A percentile compares a stretch with the other conserved stretches of the same genome.
Conservation (phyloP, 2,888 invertebrate genomes). For the Phorcus lineatus region DNA sequence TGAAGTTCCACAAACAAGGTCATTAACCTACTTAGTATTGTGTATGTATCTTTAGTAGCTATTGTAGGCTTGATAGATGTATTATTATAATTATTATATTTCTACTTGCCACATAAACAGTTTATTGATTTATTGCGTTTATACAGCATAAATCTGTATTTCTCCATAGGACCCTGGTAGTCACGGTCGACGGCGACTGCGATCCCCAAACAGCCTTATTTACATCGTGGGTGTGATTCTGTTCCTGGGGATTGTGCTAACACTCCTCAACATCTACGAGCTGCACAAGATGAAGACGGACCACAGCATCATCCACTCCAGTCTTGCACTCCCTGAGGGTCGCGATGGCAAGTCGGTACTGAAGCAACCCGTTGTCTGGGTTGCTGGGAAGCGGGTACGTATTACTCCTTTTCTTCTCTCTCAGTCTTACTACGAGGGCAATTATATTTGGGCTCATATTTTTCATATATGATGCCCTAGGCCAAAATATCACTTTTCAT, state of each 20-base stretch:
- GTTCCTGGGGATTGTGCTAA: slow-evolving; percentile 60
- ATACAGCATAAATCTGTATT: too few species aligned
- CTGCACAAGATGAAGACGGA: slow-evolving; percentile 68
- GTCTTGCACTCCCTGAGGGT: slow-evolving; percentile 41
- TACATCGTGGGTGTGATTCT: slow-evolving; percentile 57
- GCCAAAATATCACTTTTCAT: too few species aligned
- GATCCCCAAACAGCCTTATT: slow-evolving; percentile 38
- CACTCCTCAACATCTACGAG: slow-evolving; percentile 69
- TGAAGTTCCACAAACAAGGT: too few species aligned
- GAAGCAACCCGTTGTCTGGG: slow-evolving; percentile 56
- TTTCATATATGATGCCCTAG: too few species aligned
- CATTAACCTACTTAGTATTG: too few species aligned
- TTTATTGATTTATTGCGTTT: too few species aligned
- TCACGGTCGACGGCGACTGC: slow-evolving; percentile 4
- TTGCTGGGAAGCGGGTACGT: slow-evolving; percentile 58
- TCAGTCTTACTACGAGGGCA: too few species aligned
- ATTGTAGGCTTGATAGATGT: too few species aligned
- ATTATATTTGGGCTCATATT: too few species aligned
- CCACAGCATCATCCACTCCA: slow-evolving; percentile 43
- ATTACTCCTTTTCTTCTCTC: background rate
- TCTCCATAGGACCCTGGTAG: background rate
- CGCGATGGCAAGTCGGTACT: slow-evolving; percentile 38
- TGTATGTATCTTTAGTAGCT: too few species aligned
- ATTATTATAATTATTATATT: too few species aligned
- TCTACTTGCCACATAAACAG: too few species aligned